A percentile compares a stretch with the other conserved stretches of the same genome.
Evolutionary conservation across 2,888 invertebrate species (phyloP).

Genomic region (Therioaphis trifolii): DNA sequence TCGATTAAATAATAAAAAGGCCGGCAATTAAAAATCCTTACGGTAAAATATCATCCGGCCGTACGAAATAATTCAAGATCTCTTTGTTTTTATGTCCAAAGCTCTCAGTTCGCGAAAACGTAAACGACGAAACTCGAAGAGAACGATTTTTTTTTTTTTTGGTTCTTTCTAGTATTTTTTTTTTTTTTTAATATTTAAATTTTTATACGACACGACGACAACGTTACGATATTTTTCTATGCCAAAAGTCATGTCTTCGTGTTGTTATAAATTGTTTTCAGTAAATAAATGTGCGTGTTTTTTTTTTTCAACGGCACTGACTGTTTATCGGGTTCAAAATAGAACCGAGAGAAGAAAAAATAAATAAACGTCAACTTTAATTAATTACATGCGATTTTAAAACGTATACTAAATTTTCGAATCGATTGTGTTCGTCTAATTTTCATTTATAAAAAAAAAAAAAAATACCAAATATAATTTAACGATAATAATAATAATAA

Average conservation of each 20-base stretch:
- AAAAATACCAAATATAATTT: neutral
- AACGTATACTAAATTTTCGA: constrained; percentile 9
- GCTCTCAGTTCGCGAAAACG: neutral
- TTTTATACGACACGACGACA: neutral
- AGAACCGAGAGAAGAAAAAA: neutral
- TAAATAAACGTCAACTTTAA: neutral
- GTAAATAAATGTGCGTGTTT: no score
- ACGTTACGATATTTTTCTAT: no score
- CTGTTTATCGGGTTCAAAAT: neutral
- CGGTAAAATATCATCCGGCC: no score
- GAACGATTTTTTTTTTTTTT: neutral
- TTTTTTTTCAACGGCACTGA: no score
- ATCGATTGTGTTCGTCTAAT: neutral
- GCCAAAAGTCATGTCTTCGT: no score
- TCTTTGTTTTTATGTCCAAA: neutral
- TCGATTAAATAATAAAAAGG: no score
- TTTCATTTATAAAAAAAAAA: neutral
- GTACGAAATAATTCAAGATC: neutral
- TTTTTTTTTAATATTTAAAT: neutral
- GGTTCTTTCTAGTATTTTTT: neutral
- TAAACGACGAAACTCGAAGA: neutral
- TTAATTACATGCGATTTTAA: constrained; percentile 20
- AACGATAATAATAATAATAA: neutral
- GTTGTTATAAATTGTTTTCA: constrained; percentile 1
- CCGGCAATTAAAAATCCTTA: no score